Evolutionary conservation across 2,888 invertebrate genomes (phyloP), one percentile per base, ranked within the genome.

Genomic region (Dynastes grantii): DNA sequence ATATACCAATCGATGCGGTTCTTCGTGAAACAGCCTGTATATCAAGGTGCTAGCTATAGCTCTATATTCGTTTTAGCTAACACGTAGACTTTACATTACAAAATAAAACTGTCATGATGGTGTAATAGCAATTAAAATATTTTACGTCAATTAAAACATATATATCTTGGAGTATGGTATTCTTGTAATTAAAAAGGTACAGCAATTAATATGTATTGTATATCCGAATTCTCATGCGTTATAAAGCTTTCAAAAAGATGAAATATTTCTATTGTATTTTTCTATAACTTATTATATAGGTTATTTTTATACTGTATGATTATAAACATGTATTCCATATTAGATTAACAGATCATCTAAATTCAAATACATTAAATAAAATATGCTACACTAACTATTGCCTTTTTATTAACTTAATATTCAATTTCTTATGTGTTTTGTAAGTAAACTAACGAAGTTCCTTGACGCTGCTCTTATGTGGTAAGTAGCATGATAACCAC

Each of bases 191-290:
- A n/a, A 55, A 55, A 55, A n/a, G 8, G 29, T 9, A 61, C 27
- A 61, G 27, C n/a, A 9, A 11, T 61, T 61, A 27, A 29, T 9
- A 27, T 61, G 61, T 61, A 61, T 29, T 67, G 11, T 67, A 8
- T 45, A 45, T 29, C 13, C n/a, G 9, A n/a, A 64, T 37, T 16
- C 16, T 2, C 40, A 40, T 67, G 16, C 8, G n/a, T n/a, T 2
- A 32, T 40, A 9, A 16, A 67, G 67, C 67, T 67, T 67, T 67
- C 40, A 45, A 67, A 37, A 67, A 67, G 67, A 67, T 67, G 22
- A 5, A 32, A 64, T 32, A 64, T 64, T 16, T 45, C 13, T 45
- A 67, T 45, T 40, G 45, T 67, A 67, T 67, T 67, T 67, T 67
- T 67, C 67, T 67, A 67, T 22, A 61, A 65, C 40, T 37, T 40